Percentiles rank a stretch among this genome's conserved stretches.
Conservation (phyloP, 2,888 invertebrate species). For the Palloptera scutellata region DNA sequence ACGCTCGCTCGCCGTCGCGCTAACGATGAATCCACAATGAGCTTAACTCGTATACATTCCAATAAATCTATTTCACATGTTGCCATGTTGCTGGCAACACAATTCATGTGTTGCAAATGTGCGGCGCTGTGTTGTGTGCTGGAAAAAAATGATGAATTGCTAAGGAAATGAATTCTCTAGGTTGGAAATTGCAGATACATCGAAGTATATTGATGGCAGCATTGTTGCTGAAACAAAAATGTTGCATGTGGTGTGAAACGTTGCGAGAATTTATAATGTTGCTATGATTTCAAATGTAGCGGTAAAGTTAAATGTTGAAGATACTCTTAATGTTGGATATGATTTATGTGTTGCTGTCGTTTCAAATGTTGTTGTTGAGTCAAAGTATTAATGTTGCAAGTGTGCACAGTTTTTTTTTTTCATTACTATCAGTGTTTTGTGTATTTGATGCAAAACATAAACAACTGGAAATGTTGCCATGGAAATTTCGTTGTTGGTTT, state of each 20-base stretch:
- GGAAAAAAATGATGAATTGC: constrained; percentile 43
- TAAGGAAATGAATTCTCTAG: constrained; percentile 33
- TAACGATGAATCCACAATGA: constrained; percentile 50
- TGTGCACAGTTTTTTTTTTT: neutral
- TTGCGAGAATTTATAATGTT: neutral
- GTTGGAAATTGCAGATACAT: neutral
- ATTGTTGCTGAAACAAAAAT: neutral
- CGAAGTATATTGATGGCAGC: constrained; percentile 5
- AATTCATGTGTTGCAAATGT: constrained; percentile 9
- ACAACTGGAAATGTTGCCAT: constrained; percentile 47
- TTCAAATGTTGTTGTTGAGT: constrained; percentile 6
- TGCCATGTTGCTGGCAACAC: constrained; percentile 46
- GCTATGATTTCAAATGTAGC: neutral
- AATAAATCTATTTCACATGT: constrained; percentile 54
- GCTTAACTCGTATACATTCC: constrained; percentile 57
- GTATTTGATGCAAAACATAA: neutral
- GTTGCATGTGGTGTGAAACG: neutral
- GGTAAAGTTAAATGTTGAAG: constrained; percentile 14
- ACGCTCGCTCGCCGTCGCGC: constrained; percentile 39
- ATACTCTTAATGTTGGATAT: constrained; percentile 19
- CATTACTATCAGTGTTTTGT: neutral
- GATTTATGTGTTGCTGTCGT: constrained; percentile 11
- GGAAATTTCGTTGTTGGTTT: constrained; percentile 33
- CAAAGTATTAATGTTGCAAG: constrained; percentile 25
- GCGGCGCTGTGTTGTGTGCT: constrained; percentile 32